Conservation (phyloP, 2,888 invertebrate species). For the Elegia similella region DNA sequence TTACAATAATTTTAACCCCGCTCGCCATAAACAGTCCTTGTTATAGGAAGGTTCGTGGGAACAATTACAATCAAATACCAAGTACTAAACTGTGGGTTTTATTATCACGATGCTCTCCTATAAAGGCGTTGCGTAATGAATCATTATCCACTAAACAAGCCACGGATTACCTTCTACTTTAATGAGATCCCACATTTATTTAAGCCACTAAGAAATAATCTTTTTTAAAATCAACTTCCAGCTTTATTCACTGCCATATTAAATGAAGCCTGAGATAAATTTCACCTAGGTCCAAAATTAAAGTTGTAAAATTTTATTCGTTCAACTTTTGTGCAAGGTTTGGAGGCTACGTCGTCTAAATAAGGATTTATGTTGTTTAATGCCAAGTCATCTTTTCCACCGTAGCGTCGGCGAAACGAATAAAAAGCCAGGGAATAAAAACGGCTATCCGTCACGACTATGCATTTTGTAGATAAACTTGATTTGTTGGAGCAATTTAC, state of each 20-base stretch:
- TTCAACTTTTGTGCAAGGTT: slow-evolving; percentile 6
- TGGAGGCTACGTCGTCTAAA: slow-evolving; percentile 1
- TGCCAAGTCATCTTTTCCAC: slow-evolving; percentile 6
- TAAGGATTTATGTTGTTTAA: slow-evolving; percentile 14
- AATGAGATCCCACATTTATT: not conserved
- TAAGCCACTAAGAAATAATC: not conserved
- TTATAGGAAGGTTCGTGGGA: slow-evolving; percentile 10
- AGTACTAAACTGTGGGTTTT: slow-evolving; percentile 7
- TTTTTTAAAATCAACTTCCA: not conserved
- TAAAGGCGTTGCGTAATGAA: slow-evolving; percentile 1
- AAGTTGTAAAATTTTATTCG: slow-evolving; percentile 9
- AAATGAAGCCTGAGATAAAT: not conserved
- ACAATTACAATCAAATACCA: slow-evolving; percentile 7
- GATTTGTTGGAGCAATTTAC: slow-evolving; percentile 11
- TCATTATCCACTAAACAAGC: not conserved
- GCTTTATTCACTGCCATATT: not conserved
- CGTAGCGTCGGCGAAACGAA: not conserved
- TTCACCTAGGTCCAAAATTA: slow-evolving; percentile 1
- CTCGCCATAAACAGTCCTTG: slow-evolving; percentile 8
- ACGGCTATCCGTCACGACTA: slow-evolving; percentile 9
- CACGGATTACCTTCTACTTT: not conserved
- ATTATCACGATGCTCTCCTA: not conserved
- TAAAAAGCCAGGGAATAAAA: slow-evolving; percentile 2
- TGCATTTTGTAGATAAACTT: slow-evolving; percentile 13
- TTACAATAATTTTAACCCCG: slow-evolving; percentile 9